Evolutionary conservation across 1,140 invertebrate species (phyloP), one percentile per base, ranked within the genome.

Genomic region (Ctenoplectra terminalis): DNA sequence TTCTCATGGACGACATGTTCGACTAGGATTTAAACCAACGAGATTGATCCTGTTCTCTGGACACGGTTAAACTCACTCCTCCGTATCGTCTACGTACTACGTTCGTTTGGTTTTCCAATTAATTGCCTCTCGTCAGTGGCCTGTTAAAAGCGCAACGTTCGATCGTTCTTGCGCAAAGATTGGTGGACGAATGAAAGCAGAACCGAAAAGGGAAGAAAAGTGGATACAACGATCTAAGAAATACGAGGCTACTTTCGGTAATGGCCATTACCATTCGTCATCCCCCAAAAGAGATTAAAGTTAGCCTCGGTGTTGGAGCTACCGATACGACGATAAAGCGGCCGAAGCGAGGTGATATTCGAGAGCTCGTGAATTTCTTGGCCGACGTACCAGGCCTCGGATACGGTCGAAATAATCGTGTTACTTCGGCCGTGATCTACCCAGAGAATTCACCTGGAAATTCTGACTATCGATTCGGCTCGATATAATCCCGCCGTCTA

Each of bases 331-430:
- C 64, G 75, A 78, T 80, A 72, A 73, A 73, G 26, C 43, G 17
- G 23, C 17, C 23, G 17, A 20, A n/a, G n/a, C n/a, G n/a, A n/a
- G 7, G 26, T 46, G 37, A 34, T 43, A 54, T 63, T 74, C 70
- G 78, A 54, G 31, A 37, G 50, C 48, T 81, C 48, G 60, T 52
- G 61, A 81, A 66, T 52, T 79, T 79, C 77, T 79, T 79, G 46
- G 66, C 43, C 40, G 31, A 17, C 31, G 54, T 34, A 15, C 7
- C 58, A 15, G 54, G 20, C 4, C 8, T 17, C 9, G 56, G 31
- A 61, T 40, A 58, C 77, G 58, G 20, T 58, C 77, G 69, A 79
- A 73, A 73, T 79, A 79, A 72, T 79, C 77, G 77, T n/a, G 77
- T 79, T 79, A 63, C 75, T 20, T 37, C 29, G 52, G 37, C 46